Base-by-base conservation (phyloP, 92 coral and sea anemone species). In the Parazoanthus darwini region DNA sequence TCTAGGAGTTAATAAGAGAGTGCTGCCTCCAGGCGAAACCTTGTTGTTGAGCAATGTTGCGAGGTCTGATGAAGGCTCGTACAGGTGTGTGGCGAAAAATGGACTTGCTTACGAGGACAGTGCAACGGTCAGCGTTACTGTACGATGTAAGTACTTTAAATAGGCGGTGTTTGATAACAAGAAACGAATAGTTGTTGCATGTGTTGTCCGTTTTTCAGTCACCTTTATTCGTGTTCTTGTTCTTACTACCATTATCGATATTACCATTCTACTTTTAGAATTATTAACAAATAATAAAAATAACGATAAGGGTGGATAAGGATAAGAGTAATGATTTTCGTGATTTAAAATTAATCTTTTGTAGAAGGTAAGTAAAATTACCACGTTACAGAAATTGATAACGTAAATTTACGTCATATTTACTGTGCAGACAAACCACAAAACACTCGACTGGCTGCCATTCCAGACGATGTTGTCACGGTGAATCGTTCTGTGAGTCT, bases 41-140 rank as follows among this genome's bases (percentile, higher is more conserved):
- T 87, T 95, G 63, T 76, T 93, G 44, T 77, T 93, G 11, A 74
- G 33, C 22, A 86, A 92, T 29, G 89, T 81, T 10, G 65, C 56
- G 54, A 86, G 87, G 42, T 70, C 72, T 15, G 90, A 95, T 37
- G 82, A 70, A 13, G 96, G 96, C n/a, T 86, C 87, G 29, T 95
- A 95, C 86, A 80, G 91, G 42, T 95, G 98, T 56, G 50, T 86
- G 14, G 96, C 94, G 48, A 39, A 68, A 16, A 95, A 95, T 76
- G 98, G 96, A n/a, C 36, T 90, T 25, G 98, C 94, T 1, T 42
- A 72, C 26, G 93, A 90, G 59, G 98, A 93, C 44, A 90, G 90
- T 13, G 93, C 98, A 25, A 74, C 89, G 26, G 96, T 93, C 66
- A 68, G 44, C 7, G n/a, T 95, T 15, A 72, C 78, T 78, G 89